phyloP scores from a whole-genome alignment of 2,888 invertebrate species.

The Tiliacea aurago region DNA sequence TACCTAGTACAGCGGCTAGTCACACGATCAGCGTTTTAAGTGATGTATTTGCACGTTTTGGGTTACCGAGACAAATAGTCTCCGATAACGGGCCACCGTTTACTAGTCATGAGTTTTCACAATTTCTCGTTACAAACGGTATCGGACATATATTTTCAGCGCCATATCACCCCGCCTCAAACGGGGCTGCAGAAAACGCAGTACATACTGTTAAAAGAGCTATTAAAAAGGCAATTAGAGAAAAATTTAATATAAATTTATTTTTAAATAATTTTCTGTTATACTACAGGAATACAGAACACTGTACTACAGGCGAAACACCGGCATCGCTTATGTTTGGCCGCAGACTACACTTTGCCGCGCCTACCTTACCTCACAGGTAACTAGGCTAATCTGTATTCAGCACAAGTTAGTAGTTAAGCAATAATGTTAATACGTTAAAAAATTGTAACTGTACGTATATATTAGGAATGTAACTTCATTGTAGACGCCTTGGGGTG shows the following conservation, averaged over 20 bases:
- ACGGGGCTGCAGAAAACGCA: background rate
- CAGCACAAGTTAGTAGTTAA: too few relatives aligned
- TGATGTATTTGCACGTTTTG: slow-evolving; percentile 10
- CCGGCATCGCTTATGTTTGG: background rate
- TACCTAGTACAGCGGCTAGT: slow-evolving; percentile 13
- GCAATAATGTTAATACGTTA: too few relatives aligned
- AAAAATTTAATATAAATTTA: slow-evolving; percentile 16
- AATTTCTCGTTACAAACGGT: background rate
- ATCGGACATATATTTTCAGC: background rate
- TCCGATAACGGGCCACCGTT: background rate
- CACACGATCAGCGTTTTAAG: background rate
- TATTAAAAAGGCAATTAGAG: slow-evolving; percentile 50
- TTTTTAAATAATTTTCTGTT: background rate
- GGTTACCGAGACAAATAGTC: slow-evolving; percentile 3
- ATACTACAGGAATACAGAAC: background rate
- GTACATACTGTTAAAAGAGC: background rate
- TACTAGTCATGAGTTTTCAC: background rate
- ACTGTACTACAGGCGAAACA: background rate
- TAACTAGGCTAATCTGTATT: too few relatives aligned
- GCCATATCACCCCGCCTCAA: background rate
- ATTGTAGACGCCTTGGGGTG: too few relatives aligned
- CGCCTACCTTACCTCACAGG: too few relatives aligned
- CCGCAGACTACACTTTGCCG: background rate
- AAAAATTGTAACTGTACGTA: too few relatives aligned
- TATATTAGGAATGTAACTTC: too few relatives aligned